phyloP scores from a whole-genome alignment of 2,888 invertebrate genomes.

The Orchesellides sinensis region DNA sequence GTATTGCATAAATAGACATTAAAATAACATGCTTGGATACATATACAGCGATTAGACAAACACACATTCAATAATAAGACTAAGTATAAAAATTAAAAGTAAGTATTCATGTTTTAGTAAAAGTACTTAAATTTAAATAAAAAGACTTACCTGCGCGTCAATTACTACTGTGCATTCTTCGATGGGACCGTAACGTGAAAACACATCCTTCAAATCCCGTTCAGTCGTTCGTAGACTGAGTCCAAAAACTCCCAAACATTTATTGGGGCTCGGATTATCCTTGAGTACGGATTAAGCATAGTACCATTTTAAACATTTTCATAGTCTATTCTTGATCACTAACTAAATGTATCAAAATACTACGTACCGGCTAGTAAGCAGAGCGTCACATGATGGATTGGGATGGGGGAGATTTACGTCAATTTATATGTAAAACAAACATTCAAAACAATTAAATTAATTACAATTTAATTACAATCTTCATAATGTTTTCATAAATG shows the following conservation, averaged over 20 bases:
- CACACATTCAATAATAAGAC: too few species aligned
- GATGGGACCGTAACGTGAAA: slow-evolving; percentile 80
- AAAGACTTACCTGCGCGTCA: slow-evolving; percentile 73
- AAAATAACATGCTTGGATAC: not conserved
- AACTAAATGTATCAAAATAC: slow-evolving; percentile 2
- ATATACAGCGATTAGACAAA: too few species aligned
- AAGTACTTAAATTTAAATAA: too few species aligned
- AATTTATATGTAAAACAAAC: slow-evolving; percentile 38
- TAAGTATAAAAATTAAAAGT: too few species aligned
- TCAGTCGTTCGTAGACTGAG: slow-evolving; percentile 81
- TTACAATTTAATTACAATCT: slow-evolving; percentile 35
- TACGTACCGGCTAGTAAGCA: slow-evolving; percentile 55
- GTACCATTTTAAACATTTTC: too few species aligned
- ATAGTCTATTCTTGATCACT: too few species aligned
- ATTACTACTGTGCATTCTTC: slow-evolving; percentile 76
- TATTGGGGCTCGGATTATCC: slow-evolving; percentile 79
- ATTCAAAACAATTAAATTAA: slow-evolving; percentile 27
- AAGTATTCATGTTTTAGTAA: not conserved
- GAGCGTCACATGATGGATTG: slow-evolving; percentile 36
- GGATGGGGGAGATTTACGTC: slow-evolving; percentile 29
- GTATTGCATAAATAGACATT: too few species aligned
- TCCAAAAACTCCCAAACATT: slow-evolving; percentile 80
- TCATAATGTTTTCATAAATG: not conserved
- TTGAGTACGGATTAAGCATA: too few species aligned
- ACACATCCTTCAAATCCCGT: slow-evolving; percentile 79